Evolutionary conservation across 2,888 invertebrate genomes (phyloP), one percentile per base, ranked within the genome.

Genomic region (Leptura quadrifasciata): DNA sequence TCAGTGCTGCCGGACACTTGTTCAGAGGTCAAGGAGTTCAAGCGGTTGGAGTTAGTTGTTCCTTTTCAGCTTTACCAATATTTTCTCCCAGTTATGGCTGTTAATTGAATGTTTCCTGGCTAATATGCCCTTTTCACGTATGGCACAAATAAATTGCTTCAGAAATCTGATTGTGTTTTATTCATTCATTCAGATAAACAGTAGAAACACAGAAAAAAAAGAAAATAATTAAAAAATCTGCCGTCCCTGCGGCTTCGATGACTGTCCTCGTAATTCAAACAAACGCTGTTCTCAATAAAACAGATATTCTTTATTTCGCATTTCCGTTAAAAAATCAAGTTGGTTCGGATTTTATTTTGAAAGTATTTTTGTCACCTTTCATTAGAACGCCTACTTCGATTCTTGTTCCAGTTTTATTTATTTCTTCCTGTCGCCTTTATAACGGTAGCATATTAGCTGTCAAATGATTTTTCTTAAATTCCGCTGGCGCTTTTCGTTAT

Each of bases 341-440:
- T 15, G 27, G 55, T 55, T 73, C 27, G n/a, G 58, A 70, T 75
- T 75, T 75, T 75, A 79, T 79, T 80, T 81, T 71, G 75, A 73
- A 74, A 79, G 77, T 85, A 84, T 85, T 85, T 84, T 83, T 80
- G 82, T 85, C 84, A 82, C 80, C 83, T 79, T 82, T 82, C 82
- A 83, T 84, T 80, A 76, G 79, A 76, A 77, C 84, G 81, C 84
- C 84, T 77, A 84, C 84, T 68, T 78, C 73, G 80, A 80, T 82
- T 84, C 84, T 84, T 82, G 84, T 84, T 85, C 80, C 83, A 80
- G 80, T 83, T 83, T 84, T 85, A 86, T 85, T 85, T 86, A 85
- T 86, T 82, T 82, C 84, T 85, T 86, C 85, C 86, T 85, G 85
- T 84, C 83, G 77, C 74, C 81, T 79, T 79, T 80, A 77, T 76